phyloP scores from a whole-genome alignment of 2,888 invertebrate genomes.

The Altica lythri region DNA sequence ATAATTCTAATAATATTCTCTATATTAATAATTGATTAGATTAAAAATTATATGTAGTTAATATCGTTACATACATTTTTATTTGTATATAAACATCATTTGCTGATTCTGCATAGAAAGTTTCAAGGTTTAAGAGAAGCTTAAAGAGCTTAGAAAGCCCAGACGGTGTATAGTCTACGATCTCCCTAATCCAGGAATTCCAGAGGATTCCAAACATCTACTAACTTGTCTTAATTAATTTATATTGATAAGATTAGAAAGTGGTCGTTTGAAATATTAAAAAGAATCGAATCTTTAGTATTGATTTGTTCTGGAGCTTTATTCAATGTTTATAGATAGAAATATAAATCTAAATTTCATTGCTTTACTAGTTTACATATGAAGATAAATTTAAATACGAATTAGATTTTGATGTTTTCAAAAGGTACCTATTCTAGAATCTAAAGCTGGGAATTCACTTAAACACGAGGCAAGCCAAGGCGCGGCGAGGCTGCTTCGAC shows the following conservation, averaged over 20 bases:
- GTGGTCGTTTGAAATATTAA: background rate
- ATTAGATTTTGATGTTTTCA: too few relatives aligned
- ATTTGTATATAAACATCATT: slow-evolving; percentile 16
- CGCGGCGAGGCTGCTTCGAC: too few relatives aligned
- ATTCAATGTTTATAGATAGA: too few relatives aligned
- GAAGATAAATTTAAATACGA: too few relatives aligned
- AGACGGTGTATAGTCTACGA: slow-evolving; percentile 23
- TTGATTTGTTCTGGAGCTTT: too few relatives aligned
- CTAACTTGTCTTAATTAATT: slow-evolving; percentile 41
- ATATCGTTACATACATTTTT: background rate
- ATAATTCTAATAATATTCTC: background rate
- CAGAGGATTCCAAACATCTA: slow-evolving; percentile 41
- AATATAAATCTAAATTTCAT: too few relatives aligned
- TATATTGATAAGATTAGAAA: slow-evolving; percentile 33
- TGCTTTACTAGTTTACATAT: too few relatives aligned
- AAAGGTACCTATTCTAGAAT: too few relatives aligned
- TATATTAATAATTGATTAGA: background rate
- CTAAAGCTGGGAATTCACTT: too few relatives aligned
- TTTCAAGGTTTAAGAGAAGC: slow-evolving; percentile 34
- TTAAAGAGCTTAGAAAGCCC: slow-evolving; percentile 34
- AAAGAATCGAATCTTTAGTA: too few relatives aligned
- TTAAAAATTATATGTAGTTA: background rate
- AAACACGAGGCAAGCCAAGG: too few relatives aligned
- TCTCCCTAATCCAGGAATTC: slow-evolving; percentile 42
- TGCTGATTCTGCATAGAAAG: slow-evolving; percentile 30